A percentile compares a stretch with the other conserved stretches of the same genome.
Conservation (phyloP, 2,888 invertebrate species). For the Fissipunctia ypsillon region DNA sequence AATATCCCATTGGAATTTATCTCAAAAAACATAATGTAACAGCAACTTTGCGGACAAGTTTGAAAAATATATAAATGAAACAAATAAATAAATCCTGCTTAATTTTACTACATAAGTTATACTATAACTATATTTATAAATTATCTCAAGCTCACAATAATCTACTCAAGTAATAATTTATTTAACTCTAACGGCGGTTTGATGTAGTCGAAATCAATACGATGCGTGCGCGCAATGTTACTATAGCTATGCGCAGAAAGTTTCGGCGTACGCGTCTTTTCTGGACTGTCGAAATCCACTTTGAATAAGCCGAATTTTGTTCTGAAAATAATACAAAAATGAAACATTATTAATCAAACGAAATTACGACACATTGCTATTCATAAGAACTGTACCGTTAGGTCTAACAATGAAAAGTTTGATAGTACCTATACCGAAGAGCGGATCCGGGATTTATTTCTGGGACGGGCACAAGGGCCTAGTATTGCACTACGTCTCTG, state of each 20-base stretch:
- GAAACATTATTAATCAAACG: background rate
- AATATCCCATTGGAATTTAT: background rate
- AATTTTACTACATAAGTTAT: constrained; percentile 58
- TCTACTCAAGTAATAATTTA: constrained; percentile 44
- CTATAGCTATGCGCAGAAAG: constrained; percentile 84
- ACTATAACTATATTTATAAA: constrained; percentile 33
- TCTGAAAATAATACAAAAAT: constrained; percentile 72
- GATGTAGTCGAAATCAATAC: constrained; percentile 82
- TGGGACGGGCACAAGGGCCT: no score
- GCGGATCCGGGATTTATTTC: no score
- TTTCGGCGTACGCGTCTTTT: constrained; percentile 84
- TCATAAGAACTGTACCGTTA: background rate
- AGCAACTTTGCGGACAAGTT: no score
- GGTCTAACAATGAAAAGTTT: background rate
- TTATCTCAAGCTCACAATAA: constrained; percentile 41
- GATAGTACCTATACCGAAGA: no score
- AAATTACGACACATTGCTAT: background rate
- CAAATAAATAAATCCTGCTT: background rate
- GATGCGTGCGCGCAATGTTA: constrained; percentile 81
- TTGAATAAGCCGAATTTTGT: constrained; percentile 86
- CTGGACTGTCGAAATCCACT: constrained; percentile 84
- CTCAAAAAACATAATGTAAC: background rate
- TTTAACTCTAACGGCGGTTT: constrained; percentile 60
- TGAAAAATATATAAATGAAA: constrained; percentile 4
- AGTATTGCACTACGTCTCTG: no score